Evolutionary conservation across 37 sponge, comb jelly and placozoan species (phyloP), one percentile per base, ranked within the genome.

Genomic region (Halichondria panicea): DNA sequence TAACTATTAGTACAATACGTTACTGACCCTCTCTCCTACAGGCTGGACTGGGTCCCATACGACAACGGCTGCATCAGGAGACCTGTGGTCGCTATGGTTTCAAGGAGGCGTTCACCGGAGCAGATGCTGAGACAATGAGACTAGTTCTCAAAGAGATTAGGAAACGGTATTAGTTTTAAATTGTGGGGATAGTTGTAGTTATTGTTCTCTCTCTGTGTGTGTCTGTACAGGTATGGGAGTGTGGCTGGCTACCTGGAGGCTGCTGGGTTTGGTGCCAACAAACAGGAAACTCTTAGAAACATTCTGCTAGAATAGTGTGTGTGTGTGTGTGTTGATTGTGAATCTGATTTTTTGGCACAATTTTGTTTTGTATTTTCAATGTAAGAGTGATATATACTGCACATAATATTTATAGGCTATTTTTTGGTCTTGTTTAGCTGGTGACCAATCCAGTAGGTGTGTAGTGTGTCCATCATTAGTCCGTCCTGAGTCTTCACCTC

Each of bases 101-200:
- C 72, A 70, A 65, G 46, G 66, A 83, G 38, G 83, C 81, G 59
- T 91, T 87, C 50, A 77, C 81, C 28, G 25, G 48, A 27, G 91
- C 88, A n/a, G 62, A 80, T 38, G 79, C 85, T 15, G 82, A 76
- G 25, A 94, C 92, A 22, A 94, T 94, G 92, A 84, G 60, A 37
- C 71, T 70, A 24, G 68, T 91, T 3, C 79, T 93, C 0, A 66
- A 67, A 4, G 63, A 63, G 28, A 13, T 93, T 6, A 77, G 50
- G 46, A 58, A 81, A 71, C 84, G 64, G 87, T 93, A 28, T 31
- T 27, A 46, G 2, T 39, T 8, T 59, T 35, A 63, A 28, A 38
- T 36, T 19, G 64, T 36, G 35, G 35, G 3, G 37, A n/a, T n/a
- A n/a, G n/a, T n/a, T n/a, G n/a, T n/a, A n/a, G n/a, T n/a, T n/a